Evolutionary conservation across 2,888 invertebrate species (phyloP).

Genomic region (Epistrophe grossulariae): DNA sequence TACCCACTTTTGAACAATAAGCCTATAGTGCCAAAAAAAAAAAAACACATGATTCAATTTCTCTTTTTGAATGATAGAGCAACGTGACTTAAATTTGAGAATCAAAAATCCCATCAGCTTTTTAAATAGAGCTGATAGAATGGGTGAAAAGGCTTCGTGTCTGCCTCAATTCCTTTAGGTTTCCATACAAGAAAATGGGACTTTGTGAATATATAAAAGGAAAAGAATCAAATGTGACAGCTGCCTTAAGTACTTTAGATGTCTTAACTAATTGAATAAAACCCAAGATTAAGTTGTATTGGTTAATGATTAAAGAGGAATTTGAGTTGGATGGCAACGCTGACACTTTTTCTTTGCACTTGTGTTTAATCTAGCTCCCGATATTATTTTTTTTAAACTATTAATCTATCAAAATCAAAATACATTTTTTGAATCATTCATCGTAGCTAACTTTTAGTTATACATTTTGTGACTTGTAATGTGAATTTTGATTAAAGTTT

Average conservation of each 20-base stretch:
- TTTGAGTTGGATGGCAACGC: slow-evolving; percentile 1
- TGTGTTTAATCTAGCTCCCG: no score
- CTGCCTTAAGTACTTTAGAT: slow-evolving; percentile 34
- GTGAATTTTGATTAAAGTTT: no score
- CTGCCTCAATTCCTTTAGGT: neutral
- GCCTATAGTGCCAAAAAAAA: neutral
- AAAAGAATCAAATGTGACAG: slow-evolving; percentile 39
- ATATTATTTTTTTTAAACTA: no score
- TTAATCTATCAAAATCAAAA: no score
- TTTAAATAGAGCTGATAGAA: neutral
- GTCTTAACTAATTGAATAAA: slow-evolving; percentile 57
- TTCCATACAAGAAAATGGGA: neutral
- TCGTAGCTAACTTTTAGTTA: no score
- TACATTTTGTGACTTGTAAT: no score
- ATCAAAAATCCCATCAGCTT: slow-evolving; percentile 1
- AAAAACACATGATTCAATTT: slow-evolving; percentile 48
- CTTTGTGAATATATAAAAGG: neutral
- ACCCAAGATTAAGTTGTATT: slow-evolving; percentile 52
- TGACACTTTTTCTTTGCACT: no score
- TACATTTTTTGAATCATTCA: no score
- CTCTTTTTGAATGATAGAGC: slow-evolving; percentile 16
- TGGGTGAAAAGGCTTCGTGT: neutral
- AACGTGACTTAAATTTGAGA: slow-evolving; percentile 59
- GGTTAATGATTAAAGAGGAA: slow-evolving; percentile 49
- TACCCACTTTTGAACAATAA: neutral